Evolutionary conservation across 2,113 vertebrate species (phyloP), one percentile per base, ranked within the genome.

Genomic region (Gallinago jamesoni): DNA sequence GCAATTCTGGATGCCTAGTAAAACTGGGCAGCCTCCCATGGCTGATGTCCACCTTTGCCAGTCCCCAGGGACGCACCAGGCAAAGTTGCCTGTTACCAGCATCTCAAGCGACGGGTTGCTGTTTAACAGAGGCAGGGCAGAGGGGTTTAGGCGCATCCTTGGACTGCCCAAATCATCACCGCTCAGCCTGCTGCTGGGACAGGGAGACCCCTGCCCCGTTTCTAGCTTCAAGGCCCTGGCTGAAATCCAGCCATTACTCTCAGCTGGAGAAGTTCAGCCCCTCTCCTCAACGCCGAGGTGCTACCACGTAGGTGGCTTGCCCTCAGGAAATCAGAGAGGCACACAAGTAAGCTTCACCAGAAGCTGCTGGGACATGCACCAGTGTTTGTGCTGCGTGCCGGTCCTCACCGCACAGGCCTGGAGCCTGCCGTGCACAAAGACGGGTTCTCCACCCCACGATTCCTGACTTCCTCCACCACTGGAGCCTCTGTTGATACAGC

Each of bases 151-250:
- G 37, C 0, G 1, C 43, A 86, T 20, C 55, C 82, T 45, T 37
- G 47, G 39, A 57, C 33, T 67, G 70, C 55, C 41, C 24, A 55
- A 73, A 86, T 35, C 1, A 3, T 41, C 1, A 0, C 8, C 1
- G 3, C 60, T 59, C 47, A 50, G 41, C 7, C n/a, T 23, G 68
- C 41, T 73, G 70, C 53, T 5, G 8, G 70, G n/a, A 13, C 35
- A 74, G 10, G 24, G 18, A 87, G 25, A 77, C 16, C 33, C 17
- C 27, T 60, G 53, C 22, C 45, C 33, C 12, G 3, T 10, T 41
- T 62, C 55, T n/a, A 83, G 68, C 52, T 60, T 48, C 33, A 31
- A 31, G 14, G 18, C 7, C 19, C 53, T 3, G 6, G 31, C 55
- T 45, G 27, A 56, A 88, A 60, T 11, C 4, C 43, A 79, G 63